Evolutionary conservation across 1,140 invertebrate genomes (phyloP), one percentile per base, ranked within the genome.

Genomic region (Hycleus phaleratus): DNA sequence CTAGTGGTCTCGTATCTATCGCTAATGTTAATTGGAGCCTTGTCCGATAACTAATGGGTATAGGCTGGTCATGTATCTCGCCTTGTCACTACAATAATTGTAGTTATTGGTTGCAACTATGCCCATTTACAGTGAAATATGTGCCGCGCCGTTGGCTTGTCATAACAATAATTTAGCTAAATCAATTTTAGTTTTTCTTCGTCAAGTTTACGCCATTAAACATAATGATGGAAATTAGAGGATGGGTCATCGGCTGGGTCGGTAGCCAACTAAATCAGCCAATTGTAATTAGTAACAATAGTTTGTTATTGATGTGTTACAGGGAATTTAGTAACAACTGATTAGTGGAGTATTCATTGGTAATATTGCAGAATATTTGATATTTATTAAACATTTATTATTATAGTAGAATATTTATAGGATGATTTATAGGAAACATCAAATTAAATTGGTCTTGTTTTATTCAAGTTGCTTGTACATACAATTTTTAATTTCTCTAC

Each of bases 81-180:
- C 56, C 59, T 63, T 65, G 68, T 66, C 62, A 65, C 61, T 67
- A 65, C 62, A 60, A 65, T 71, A 71, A 71, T 69, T 69, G 65
- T 65, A 65, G 66, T 69, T 71, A 71, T 71, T 69, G 68, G 67
- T 65, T 62, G 61, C 69, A 69, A 71, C 69, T 69, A 71, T 69
- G 69, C 60, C 67, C 69, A 69, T 69, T 71, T 62, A 52, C 63
- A 56, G 62, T 69, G 68, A 69, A 68, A 69, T 71, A 71, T 69
- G 67, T 63, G 61, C 48, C 63, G 56, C 52, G 46, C 62, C 38
- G 50, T 51, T 58, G 48, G 60, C 59, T 62, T 63, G 68, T 65
- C 66, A 66, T 62, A 67, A 68, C 68, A 61, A 71, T 71, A 71
- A 71, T 67, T 71, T 66, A 70, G 62, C 66, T 65, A 68, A 70